phyloP scores from a whole-genome alignment of 2,888 invertebrate species.

The Rhabditoides inermis region DNA sequence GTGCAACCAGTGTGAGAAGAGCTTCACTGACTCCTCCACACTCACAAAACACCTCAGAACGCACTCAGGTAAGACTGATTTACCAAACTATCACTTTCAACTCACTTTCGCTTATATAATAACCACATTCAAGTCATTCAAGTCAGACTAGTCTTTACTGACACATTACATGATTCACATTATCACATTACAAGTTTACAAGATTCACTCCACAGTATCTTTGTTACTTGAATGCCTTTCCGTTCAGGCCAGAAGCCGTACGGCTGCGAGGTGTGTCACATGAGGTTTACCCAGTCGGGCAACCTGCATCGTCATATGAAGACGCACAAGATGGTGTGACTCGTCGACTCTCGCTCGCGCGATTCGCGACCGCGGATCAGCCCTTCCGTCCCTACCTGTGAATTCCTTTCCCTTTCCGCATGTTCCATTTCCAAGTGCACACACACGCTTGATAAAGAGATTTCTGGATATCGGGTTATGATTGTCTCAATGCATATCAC shows the following conservation, averaged over 20 bases:
- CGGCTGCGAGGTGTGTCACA: slow-evolving; percentile 85
- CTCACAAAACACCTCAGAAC: slow-evolving; percentile 91
- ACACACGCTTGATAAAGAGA: no score
- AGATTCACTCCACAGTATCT: background rate
- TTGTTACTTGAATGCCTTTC: background rate
- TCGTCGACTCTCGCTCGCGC: background rate
- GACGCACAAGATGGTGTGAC: slow-evolving; percentile 66
- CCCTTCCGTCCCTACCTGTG: background rate
- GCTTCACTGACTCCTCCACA: slow-evolving; percentile 96
- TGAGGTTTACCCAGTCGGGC: slow-evolving; percentile 94
- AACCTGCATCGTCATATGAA: slow-evolving; percentile 97
- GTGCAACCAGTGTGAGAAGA: slow-evolving; percentile 91
- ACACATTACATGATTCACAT: no score
- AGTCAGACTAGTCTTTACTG: background rate
- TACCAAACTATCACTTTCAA: no score
- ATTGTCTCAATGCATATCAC: no score
- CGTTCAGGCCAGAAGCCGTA: slow-evolving; percentile 80
- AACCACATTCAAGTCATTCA: slow-evolving; percentile 3
- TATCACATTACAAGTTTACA: no score
- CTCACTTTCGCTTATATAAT: background rate
- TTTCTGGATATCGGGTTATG: no score
- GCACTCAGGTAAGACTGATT: slow-evolving; percentile 66
- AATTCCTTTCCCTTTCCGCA: background rate
- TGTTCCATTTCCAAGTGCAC: no score
- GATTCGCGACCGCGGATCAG: background rate